Evolutionary conservation across 2,113 vertebrate species (phyloP).

Genomic region (Crotalus tigris): DNA sequence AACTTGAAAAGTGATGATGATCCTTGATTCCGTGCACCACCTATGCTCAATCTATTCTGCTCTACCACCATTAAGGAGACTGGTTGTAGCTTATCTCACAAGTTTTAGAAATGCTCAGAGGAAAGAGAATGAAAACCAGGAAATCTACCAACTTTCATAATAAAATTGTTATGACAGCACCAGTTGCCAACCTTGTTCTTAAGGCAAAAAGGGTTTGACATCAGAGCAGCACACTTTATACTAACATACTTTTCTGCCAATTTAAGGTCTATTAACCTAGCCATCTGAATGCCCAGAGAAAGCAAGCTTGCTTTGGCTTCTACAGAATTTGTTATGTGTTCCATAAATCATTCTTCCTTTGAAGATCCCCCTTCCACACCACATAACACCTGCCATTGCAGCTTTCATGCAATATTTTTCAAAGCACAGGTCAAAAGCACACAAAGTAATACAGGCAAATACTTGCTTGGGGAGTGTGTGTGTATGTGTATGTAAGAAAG

Average conservation of each 20-base stretch:
- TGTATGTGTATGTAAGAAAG: not conserved
- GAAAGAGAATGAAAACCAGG: not conserved
- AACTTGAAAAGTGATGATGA: not conserved
- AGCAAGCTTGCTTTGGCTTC: not conserved
- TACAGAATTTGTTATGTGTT: not conserved
- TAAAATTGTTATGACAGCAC: not conserved
- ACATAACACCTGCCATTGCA: not conserved
- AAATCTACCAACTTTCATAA: not conserved
- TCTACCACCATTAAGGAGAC: not conserved
- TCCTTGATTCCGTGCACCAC: not conserved
- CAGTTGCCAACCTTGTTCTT: not conserved
- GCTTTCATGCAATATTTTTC: not conserved
- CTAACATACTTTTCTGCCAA: not conserved
- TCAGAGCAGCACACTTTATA: not conserved
- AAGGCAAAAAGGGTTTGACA: not conserved
- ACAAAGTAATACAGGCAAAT: not conserved
- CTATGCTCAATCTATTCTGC: not conserved
- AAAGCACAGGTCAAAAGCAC: not conserved
- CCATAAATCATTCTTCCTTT: not conserved
- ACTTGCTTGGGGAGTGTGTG: not conserved
- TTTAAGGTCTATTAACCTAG: not conserved
- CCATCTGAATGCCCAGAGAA: not conserved
- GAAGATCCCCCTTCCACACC: not conserved
- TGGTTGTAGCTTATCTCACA: not conserved
- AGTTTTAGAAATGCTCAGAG: not conserved